Evolutionary conservation across 2,113 vertebrate genomes (phyloP).

Genomic region (Ptyas mucosa): DNA sequence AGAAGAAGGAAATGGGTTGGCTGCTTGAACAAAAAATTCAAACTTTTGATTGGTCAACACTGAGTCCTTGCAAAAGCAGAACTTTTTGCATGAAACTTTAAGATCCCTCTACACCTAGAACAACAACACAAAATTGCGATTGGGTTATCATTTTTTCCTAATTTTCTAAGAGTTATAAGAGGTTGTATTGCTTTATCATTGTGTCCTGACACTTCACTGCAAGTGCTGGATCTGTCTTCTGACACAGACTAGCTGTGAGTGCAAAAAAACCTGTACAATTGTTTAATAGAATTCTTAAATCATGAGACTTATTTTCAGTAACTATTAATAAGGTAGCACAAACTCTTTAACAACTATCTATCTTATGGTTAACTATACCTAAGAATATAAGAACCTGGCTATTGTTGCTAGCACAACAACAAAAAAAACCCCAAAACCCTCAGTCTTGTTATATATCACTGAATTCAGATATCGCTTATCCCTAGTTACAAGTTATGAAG

Average conservation of each 20-base stretch:
- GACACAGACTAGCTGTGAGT: slow-evolving; percentile 8
- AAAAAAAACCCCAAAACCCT: neutral
- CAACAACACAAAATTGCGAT: neutral
- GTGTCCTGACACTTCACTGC: slow-evolving; percentile 27
- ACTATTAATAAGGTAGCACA: neutral
- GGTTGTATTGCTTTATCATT: slow-evolving; percentile 29
- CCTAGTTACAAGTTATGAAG: neutral
- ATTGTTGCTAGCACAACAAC: neutral
- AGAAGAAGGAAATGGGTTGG: neutral
- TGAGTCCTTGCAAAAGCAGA: neutral
- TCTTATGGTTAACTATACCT: neutral
- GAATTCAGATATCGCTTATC: neutral
- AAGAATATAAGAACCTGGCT: neutral
- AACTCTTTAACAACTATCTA: neutral
- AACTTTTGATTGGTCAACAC: neutral
- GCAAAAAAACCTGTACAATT: slow-evolving; percentile 12
- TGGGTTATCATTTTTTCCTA: neutral
- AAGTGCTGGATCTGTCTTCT: slow-evolving; percentile 21
- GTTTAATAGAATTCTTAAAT: slow-evolving; percentile 9
- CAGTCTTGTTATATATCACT: neutral
- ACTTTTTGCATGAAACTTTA: neutral
- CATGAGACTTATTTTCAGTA: neutral
- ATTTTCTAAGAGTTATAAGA: slow-evolving; percentile 2
- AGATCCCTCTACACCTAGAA: neutral
- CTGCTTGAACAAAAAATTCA: neutral